Conservation (phyloP, 2,888 invertebrate species). For the Andrena minutula region DNA sequence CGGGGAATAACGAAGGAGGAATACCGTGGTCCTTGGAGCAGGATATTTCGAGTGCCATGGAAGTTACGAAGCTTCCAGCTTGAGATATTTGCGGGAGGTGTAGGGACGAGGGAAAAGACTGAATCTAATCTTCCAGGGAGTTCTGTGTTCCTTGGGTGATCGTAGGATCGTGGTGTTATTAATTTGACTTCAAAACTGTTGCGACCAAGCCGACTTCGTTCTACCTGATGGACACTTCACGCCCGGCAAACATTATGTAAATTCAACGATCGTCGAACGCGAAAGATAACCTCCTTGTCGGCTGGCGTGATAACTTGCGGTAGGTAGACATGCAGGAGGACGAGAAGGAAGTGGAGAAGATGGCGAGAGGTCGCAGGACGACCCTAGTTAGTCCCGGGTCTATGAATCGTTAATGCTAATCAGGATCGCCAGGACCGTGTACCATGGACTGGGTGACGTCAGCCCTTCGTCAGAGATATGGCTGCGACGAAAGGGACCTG, state of each 20-base stretch:
- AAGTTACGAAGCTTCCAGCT: neutral
- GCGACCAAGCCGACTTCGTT: neutral
- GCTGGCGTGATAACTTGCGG: constrained; percentile 67
- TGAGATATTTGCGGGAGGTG: no score
- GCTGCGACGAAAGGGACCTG: constrained; percentile 73
- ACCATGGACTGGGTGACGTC: constrained; percentile 75
- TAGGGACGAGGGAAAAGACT: no score
- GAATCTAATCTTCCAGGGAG: neutral
- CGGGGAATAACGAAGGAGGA: neutral
- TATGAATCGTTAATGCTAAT: constrained; percentile 83
- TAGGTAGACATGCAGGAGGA: constrained; percentile 55
- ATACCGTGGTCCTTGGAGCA: neutral
- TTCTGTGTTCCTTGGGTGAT: neutral
- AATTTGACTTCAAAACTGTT: constrained; percentile 2
- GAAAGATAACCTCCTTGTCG: constrained; percentile 75
- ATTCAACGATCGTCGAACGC: constrained; percentile 76
- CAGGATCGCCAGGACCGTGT: constrained; percentile 76
- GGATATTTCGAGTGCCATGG: neutral
- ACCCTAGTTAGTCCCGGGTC: constrained; percentile 78
- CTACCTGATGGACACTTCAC: constrained; percentile 17
- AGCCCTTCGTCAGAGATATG: constrained; percentile 77
- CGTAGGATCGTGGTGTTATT: neutral
- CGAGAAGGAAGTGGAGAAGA: constrained; percentile 70
- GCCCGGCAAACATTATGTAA: constrained; percentile 74
- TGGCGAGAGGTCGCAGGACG: constrained; percentile 73